Evolutionary conservation across 53 echinoderm and acorn worm genomes (phyloP), one percentile per base, ranked within the genome.

Genomic region (Temnopleurus reevesii): DNA sequence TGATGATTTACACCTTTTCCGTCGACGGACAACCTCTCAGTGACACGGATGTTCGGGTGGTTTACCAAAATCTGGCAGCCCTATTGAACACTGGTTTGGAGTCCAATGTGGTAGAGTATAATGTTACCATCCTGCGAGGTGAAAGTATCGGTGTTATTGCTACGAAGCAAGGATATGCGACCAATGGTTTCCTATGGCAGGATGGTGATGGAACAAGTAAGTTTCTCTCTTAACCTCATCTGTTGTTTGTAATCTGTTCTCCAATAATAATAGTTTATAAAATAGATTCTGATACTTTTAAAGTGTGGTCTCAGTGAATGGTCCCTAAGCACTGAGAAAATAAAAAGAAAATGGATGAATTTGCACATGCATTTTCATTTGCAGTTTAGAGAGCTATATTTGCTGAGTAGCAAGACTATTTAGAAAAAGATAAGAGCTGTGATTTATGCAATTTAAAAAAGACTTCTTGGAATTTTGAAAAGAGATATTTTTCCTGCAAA

Each of bases 121-220:
- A 59, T 6, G 12, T 33, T 34, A 27, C 43, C 1, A 23, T 86
- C 46, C 86, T 24, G 18, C 23, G 9, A 30, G 86, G 60, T 29
- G 61, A 36, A 28, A 23, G 86, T 15, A 45, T 86, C 26, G 86
- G 86, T 3, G 86, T 60, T 24, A 44, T 86, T 19, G 86, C 61
- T 5, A 86, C 61, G 10, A 58, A 59, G 21, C 36, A 43, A 26
- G 86, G 86, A 5, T 86, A 27, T 60, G 86, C 86, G 15, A 21
- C 86, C 15, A 86, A 60, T 60, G 86, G 86, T 19, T 86, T 86
- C 28, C 25, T 58, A 8, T 86, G 86, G 86, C 86, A 33, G 28
- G 26, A 8, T 49, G 86, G 86, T 17, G 86, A 86, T 18, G 61
- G 1, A 21, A 59, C 59, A 7, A 61, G 86, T 86, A 60, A 59